Evolutionary conservation across 2,797 vertebrate species (phyloP), one percentile per base, ranked within the genome.

Genomic region (Galago senegalensis): DNA sequence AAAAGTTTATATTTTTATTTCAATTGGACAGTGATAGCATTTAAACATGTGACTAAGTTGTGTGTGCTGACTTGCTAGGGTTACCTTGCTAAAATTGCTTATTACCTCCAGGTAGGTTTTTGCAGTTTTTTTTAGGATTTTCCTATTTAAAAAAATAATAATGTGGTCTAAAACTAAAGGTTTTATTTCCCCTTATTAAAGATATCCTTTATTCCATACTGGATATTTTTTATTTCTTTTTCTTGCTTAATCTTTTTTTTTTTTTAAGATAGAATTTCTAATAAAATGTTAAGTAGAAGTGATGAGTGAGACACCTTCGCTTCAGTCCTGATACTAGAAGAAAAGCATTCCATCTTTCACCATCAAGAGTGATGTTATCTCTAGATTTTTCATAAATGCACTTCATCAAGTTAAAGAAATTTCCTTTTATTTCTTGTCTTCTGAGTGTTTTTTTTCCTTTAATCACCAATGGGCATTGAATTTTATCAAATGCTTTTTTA

Each of bases 71-170:
- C 37, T 40, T 93, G 20, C 4, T 67, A 49, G 13, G 69, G 3
- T 69, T n/a, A 69, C 17, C 31, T 81, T 91, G 27, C 37, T 81
- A 53, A 81, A 75, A 75, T 53, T 34, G 70, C 7, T 10, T 60
- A 37, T 49, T 58, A 80, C 3, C 23, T 69, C n/a, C 29, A 56
- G 18, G 14, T 29, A 93, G 29, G 17, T 70, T 80, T 69, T 31
- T n/a, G 21, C 60, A 82, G 29, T 56, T 70, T 56, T 67, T 67
- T 13, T 60, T 12, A 77, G 3, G 1, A 40, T 87, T 89, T 83
- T 89, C 77, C 4, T 60, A 58, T 76, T 69, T 61, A 82, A 53
- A 90, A 65, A 86, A 81, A 90, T 73, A 81, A 81, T 34, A 75
- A 76, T 56, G 27, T 40, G 40, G 3, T 9, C 34, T 69, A 11